phyloP scores from a whole-genome alignment of 2,797 vertebrate species.

The Enteromius paludinosus region DNA sequence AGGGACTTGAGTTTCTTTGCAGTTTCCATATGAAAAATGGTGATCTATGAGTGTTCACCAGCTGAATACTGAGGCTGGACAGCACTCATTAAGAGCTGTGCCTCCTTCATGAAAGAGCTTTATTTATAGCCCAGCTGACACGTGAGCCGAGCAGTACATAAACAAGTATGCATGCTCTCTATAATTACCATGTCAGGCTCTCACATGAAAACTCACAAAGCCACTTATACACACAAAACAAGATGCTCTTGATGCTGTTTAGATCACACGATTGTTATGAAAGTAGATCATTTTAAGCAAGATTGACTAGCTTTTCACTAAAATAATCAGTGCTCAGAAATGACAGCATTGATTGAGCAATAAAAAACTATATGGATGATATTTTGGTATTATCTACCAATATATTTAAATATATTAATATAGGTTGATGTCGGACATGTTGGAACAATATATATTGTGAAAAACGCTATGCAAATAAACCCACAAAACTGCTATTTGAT shows the following conservation, averaged over 20 bases:
- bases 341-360: not conserved
- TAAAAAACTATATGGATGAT: not conserved
- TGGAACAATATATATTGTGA: not conserved
- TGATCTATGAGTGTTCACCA: conserved; percentile 40
- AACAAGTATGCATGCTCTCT: conserved; percentile 36
- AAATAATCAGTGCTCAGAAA: not conserved
- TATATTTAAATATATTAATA: not conserved
- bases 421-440: not conserved
- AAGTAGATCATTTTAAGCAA: not conserved
- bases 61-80: conserved; percentile 34
- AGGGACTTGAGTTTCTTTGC: conserved; percentile 4
- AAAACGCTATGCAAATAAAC: not conserved
- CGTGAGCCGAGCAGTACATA: conserved; percentile 32
- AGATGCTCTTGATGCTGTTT: not conserved
- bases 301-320: not conserved
- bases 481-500: conserved; percentile 1
- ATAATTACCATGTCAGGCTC: conserved; percentile 18
- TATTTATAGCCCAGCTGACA: conserved; percentile 55
- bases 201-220: conserved; percentile 8
- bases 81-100: conserved; percentile 39
- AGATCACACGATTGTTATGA: not conserved
- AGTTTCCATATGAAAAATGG: conserved; percentile 8
- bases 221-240: not conserved
- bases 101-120: conserved; percentile 43
- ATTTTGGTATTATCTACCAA: not conserved